Evolutionary conservation across 2,888 invertebrate species (phyloP).

Genomic region (Lampropteryx suffumata): DNA sequence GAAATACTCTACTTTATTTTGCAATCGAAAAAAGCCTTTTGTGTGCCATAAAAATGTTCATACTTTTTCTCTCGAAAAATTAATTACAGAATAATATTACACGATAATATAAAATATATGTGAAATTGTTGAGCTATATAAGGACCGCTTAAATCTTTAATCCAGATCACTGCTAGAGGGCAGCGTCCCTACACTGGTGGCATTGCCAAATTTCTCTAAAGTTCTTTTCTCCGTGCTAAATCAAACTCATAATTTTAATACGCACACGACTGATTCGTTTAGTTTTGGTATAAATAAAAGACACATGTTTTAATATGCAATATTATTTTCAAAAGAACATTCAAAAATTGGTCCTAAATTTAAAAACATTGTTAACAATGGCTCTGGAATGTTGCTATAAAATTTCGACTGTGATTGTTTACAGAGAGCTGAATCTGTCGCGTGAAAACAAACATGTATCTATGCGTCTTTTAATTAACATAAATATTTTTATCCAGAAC

Average conservation of each 20-base stretch:
- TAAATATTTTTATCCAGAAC: constrained; percentile 40
- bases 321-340: constrained; percentile 83
- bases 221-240: constrained; percentile 57
- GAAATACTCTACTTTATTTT: too few species aligned
- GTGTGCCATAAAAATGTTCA: constrained; percentile 27
- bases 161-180: too few species aligned
- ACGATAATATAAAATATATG: too few species aligned
- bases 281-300: constrained; percentile 45
- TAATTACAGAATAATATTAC: too few species aligned
- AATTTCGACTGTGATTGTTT: constrained; percentile 61
- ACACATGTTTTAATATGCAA: constrained; percentile 73
- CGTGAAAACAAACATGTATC: constrained; percentile 17
- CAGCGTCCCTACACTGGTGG: too few species aligned
- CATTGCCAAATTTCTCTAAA: constrained; percentile 49
- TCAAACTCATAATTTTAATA: constrained; percentile 8
- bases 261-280: constrained; percentile 37
- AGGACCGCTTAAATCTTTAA: too few species aligned
- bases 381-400: constrained; percentile 80
- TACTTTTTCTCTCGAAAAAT: background rate
- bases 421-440: constrained; percentile 64
- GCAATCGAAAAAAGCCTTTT: background rate
- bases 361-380: constrained; percentile 82
- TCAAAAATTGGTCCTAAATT: constrained; percentile 83
- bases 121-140: too few species aligned
- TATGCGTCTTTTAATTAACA: constrained; percentile 30